Percentiles rank a stretch among this genome's conserved stretches.
phyloP scores from a whole-genome alignment of 2,888 invertebrate genomes.

The Boloria euphrosyne region DNA sequence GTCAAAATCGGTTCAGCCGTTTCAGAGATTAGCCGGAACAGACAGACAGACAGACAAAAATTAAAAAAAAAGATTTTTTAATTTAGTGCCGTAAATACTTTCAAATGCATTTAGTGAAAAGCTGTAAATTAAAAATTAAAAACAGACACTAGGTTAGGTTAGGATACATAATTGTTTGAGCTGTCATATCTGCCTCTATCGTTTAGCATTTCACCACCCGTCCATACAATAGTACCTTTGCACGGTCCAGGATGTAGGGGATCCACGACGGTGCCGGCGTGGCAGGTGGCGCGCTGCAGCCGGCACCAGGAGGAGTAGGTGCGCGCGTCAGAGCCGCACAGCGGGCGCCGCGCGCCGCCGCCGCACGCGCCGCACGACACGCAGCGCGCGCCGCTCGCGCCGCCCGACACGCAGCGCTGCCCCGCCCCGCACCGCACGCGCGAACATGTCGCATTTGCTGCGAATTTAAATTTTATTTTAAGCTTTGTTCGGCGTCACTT shows the following conservation, averaged over 20 bases:
- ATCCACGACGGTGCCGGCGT: conserved; percentile 87
- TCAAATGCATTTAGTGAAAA: too few species aligned
- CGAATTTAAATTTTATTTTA: neutral
- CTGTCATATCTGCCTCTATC: too few species aligned
- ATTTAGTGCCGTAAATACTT: too few species aligned
- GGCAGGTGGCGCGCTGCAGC: conserved; percentile 89
- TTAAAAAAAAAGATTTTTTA: too few species aligned
- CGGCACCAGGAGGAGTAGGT: conserved; percentile 92
- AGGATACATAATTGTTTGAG: too few species aligned
- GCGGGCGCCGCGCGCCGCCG: conserved; percentile 64
- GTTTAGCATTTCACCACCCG: too few species aligned
- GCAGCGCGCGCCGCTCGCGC: conserved; percentile 69
- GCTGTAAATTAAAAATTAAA: too few species aligned
- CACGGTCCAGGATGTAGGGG: conserved; percentile 87
- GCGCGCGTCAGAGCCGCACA: conserved; percentile 88
- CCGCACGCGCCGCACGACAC: conserved; percentile 69
- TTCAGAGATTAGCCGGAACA: too few species aligned
- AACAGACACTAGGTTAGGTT: too few species aligned
- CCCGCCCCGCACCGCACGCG: conserved; percentile 62
- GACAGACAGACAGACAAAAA: too few species aligned
- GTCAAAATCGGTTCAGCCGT: too few species aligned
- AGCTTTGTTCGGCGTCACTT: too few species aligned
- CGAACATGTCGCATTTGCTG: conserved; percentile 74
- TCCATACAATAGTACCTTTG: conserved; percentile 56
- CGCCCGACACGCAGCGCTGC: conserved; percentile 71